Base-by-base conservation (phyloP, 2,113 vertebrate species). In the Castor canadensis region DNA sequence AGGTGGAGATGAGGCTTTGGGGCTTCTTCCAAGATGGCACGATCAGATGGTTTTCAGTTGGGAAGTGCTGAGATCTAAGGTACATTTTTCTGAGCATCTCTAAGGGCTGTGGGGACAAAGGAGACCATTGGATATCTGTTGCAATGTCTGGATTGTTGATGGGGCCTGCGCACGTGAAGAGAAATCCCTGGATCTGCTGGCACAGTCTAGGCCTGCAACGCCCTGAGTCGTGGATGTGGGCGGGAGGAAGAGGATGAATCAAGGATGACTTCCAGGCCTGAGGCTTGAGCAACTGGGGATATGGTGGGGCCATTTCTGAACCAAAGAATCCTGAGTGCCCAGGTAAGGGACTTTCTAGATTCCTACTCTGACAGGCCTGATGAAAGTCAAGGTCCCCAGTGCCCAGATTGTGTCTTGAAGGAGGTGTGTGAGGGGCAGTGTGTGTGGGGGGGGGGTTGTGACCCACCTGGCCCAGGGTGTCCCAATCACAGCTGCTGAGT, bases 101-200 rank as follows among this genome's bases (percentile, higher is more conserved):
- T 6, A 22, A 16, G 2, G 17, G 56, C 11, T 17, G 56, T 10
- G 15, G 56, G 56, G 56, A 58, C 52, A 26, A 24, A 20, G 58
- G 32, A 6, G 12, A 9, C 30, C 67, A 22, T 6, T 6, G 8
- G 67, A n/a, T 20, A 11, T 47, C 52, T 24, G 12, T 20, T 7
- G 35, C 19, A 1, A 13, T 10, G 54, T 47, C 43, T 7, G 0
- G 30, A 4, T 30, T 26, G 17, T 15, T 40, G 10, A 1, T 1
- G 35, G 28, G 75, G 30, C 10, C 24, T 52, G 3, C 38, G 84
- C 9, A 8, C 28, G 4, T 19, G 35, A 15, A 64, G 30, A 19
- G 72, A 54, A 52, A 71, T 3, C 3, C 38, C 89, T 5, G 30
- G 43, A 22, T 9, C 22, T 32, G 16, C 62, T 16, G 0, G 0